A percentile compares a stretch with the other conserved stretches of the same genome.
Evolutionary conservation across 2,113 vertebrate species (phyloP).

Genomic region (Pangasianodon gigas): DNA sequence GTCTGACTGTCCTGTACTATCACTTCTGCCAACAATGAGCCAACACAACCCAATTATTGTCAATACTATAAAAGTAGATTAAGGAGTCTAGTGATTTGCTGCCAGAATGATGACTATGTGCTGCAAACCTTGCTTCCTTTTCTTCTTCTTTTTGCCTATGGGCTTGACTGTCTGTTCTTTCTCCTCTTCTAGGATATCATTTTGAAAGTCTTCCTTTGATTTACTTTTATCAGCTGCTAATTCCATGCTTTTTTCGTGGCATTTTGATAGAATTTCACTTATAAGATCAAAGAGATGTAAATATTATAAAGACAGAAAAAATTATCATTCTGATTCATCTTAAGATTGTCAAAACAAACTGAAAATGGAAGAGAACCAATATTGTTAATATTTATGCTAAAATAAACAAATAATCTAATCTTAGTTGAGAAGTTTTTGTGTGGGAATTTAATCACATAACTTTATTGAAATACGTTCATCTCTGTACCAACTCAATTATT

Average conservation of each 20-base stretch:
- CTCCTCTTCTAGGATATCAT: slow-evolving; percentile 61
- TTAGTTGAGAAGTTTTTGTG: background rate
- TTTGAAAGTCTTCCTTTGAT: slow-evolving; percentile 53
- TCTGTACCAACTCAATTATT: background rate
- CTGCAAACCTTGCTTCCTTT: slow-evolving; percentile 75
- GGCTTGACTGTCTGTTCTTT: slow-evolving; percentile 62
- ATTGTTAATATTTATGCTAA: background rate
- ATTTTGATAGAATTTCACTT: slow-evolving; percentile 56
- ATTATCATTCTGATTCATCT: background rate
- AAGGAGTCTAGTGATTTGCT: background rate
- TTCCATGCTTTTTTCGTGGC: slow-evolving; percentile 56
- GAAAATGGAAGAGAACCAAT: background rate
- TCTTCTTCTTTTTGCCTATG: slow-evolving; percentile 84
- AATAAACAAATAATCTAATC: background rate
- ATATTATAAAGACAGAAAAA: background rate
- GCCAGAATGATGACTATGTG: background rate
- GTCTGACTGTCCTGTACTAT: slow-evolving; percentile 65
- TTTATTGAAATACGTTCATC: background rate
- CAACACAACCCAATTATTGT: background rate
- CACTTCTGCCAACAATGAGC: slow-evolving; percentile 63
- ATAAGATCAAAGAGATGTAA: slow-evolving; percentile 58
- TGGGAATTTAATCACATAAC: background rate
- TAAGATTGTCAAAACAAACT: background rate
- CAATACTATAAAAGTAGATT: background rate
- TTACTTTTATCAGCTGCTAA: slow-evolving; percentile 49